phyloP scores from a whole-genome alignment of 2,888 invertebrate species.

The Chymomyza amoena region DNA sequence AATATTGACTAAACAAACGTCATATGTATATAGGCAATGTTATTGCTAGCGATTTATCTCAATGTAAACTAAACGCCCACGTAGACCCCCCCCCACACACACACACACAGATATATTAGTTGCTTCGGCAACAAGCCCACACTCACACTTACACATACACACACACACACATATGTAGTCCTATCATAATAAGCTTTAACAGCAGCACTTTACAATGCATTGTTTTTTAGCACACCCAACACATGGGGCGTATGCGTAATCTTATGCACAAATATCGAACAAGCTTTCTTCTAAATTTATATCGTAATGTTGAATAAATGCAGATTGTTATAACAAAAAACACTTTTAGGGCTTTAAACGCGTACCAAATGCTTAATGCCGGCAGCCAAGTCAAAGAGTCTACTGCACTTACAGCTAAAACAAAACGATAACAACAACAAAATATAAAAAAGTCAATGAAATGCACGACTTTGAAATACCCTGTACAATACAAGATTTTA shows the following conservation, averaged over 20 bases:
- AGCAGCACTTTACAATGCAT: conserved; percentile 26
- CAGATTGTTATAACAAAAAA: conserved; percentile 5
- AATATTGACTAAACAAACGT: conserved; percentile 69
- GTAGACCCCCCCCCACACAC: conserved; percentile 3
- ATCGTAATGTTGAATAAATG: conserved; percentile 1
- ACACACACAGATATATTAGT: neutral
- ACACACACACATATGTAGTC: neutral
- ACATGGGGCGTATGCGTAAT: conserved; percentile 46
- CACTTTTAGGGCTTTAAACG: conserved; percentile 57
- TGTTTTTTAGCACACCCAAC: neutral
- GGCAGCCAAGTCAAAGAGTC: conserved; percentile 42
- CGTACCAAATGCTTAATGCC: conserved; percentile 26
- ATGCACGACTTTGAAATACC: too few relatives aligned
- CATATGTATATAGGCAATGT: conserved; percentile 35
- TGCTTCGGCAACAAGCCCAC: neutral
- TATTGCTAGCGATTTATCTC: conserved; percentile 55
- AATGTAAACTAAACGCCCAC: conserved; percentile 36
- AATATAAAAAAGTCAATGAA: too few relatives aligned
- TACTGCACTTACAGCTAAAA: conserved; percentile 19
- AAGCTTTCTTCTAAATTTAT: conserved; percentile 20
- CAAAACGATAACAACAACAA: neutral
- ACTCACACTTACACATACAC: neutral
- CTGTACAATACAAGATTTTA: too few relatives aligned
- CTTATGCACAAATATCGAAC: conserved; percentile 15
- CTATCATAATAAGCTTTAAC: conserved; percentile 19